phyloP scores from a whole-genome alignment of 2,797 vertebrate genomes.

The Emys orbicularis region DNA sequence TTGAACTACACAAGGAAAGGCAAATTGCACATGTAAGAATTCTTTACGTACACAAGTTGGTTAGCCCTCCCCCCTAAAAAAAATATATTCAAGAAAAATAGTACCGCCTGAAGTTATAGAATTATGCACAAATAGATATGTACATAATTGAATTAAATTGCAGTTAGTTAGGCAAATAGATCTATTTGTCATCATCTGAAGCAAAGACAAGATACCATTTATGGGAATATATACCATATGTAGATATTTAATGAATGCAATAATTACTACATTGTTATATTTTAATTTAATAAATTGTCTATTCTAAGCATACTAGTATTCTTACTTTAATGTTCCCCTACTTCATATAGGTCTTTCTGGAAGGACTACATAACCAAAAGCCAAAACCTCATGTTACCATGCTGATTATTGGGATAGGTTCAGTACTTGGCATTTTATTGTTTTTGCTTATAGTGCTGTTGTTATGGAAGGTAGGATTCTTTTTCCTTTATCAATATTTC shows the following conservation, averaged over 20 bases:
- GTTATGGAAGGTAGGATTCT: slow-evolving; percentile 91
- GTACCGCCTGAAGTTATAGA: neutral
- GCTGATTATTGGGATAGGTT: slow-evolving; percentile 87
- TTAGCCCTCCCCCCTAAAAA: neutral
- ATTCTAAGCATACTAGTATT: neutral
- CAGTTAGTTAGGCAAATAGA: neutral
- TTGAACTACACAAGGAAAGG: slow-evolving; percentile 81
- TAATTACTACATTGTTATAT: neutral
- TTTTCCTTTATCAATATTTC: neutral
- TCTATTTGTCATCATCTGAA: neutral
- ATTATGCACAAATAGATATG: neutral
- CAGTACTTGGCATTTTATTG: slow-evolving; percentile 87
- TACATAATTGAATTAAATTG: neutral
- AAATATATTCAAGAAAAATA: neutral
- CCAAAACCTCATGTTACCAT: slow-evolving; percentile 83
- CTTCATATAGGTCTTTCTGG: slow-evolving; percentile 86
- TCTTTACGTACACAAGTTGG: neutral
- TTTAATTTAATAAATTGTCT: neutral
- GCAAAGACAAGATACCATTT: neutral
- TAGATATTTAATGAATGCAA: neutral
- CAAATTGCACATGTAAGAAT: slow-evolving; percentile 83
- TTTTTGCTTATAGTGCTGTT: slow-evolving; percentile 87
- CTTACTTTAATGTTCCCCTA: neutral
- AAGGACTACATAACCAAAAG: slow-evolving; percentile 90
- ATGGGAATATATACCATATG: neutral